Conservation (phyloP, 2,797 vertebrate genomes). For the Salmo trutta region DNA sequence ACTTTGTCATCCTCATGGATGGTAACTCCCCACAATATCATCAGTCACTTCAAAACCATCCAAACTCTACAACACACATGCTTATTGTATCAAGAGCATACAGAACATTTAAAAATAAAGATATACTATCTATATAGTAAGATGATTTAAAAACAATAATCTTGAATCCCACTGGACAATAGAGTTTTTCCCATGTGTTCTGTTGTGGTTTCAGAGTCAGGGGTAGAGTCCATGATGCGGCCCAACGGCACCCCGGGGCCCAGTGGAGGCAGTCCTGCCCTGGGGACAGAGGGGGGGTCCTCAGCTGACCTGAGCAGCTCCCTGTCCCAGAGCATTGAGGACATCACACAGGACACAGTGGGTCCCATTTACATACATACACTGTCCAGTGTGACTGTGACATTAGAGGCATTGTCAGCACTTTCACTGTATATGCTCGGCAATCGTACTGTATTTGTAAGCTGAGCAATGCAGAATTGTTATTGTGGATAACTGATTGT, state of each 20-base stretch:
- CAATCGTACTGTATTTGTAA: background rate
- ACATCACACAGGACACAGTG: slow-evolving; percentile 82
- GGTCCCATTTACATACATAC: slow-evolving; percentile 32
- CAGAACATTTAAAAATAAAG: background rate
- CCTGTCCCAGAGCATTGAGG: slow-evolving; percentile 82
- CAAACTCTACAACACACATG: background rate
- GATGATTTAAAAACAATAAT: background rate
- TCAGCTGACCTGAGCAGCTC: slow-evolving; percentile 87
- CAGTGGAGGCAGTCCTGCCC: slow-evolving; percentile 70
- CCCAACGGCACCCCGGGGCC: slow-evolving; percentile 63
- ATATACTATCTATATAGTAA: background rate
- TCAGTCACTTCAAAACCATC: background rate
- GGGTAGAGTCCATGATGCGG: slow-evolving; percentile 78
- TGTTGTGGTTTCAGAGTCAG: slow-evolving; percentile 76
- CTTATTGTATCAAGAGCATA: background rate
- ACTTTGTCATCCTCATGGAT: slow-evolving; percentile 87
- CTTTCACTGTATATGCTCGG: background rate
- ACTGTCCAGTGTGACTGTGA: background rate
- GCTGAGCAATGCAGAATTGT: background rate
- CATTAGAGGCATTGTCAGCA: background rate
- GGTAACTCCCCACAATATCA: slow-evolving; percentile 69
- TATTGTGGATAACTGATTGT: background rate
- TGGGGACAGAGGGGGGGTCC: slow-evolving; percentile 74
- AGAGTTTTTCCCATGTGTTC: background rate
- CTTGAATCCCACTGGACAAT: background rate